Evolutionary conservation across 2,113 vertebrate genomes (phyloP).

Genomic region (Naja naja): DNA sequence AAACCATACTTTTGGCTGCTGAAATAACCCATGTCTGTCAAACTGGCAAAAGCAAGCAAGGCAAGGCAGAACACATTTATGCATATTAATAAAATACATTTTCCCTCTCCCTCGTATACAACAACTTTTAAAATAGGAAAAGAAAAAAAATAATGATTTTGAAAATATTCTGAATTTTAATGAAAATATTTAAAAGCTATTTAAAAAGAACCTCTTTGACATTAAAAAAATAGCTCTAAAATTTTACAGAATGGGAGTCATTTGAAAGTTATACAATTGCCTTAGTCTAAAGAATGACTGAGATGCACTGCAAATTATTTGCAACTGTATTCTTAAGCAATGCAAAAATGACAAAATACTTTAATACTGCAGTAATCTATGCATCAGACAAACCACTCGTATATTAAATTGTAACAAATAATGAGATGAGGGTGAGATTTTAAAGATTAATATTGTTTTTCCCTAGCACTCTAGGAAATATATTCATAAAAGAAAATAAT

Average conservation of each 20-base stretch:
- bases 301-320: neutral
- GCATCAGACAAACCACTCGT: neutral
- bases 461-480: neutral
- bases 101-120: neutral
- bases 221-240: neutral
- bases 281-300: neutral
- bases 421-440: neutral
- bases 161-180: neutral
- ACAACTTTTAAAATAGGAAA: neutral
- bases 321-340: neutral
- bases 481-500: neutral
- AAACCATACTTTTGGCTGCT: constrained; percentile 61
- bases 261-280: neutral
- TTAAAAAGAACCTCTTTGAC: neutral
- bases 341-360: neutral
- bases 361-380: neutral
- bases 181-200: neutral
- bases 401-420: neutral
- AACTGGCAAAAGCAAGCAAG: constrained; percentile 44
- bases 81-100: neutral
- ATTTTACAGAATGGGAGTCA: neutral
- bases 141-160: neutral
- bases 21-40: constrained; percentile 55
- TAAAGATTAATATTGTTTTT: neutral
- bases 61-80: constrained; percentile 40